Evolutionary conservation across 1,140 invertebrate genomes (phyloP), one percentile per base, ranked within the genome.

Genomic region (Mamestra configurata): DNA sequence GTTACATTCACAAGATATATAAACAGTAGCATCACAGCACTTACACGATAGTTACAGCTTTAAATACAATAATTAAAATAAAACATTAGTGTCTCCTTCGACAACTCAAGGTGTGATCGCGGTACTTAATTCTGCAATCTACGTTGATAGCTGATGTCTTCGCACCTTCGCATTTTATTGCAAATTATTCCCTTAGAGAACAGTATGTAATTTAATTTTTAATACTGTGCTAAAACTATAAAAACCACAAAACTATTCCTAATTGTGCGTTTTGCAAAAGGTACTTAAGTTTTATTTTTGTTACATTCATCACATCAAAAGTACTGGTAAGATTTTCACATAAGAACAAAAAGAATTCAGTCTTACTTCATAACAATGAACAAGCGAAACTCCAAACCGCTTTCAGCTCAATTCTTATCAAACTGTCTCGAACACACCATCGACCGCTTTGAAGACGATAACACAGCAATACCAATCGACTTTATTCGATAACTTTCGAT

Each of bases 381-480:
- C 13, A 64, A 64, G 4, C 31, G 31, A 64, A 37, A 18, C n/a
- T 18, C 10, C 27, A 11, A 64, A 31, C n/a, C 5, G 31, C 18
- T 15, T 64, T 7, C 15, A 73, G 31, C 18, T 57, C 10, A 37
- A 57, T 43, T 10, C 15, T 73, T 59, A 59, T 73, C 35, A 59
- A 73, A 57, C 51, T 73, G 71, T 59, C 71, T 59, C 53, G 8
- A 27, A 57, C 51, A 71, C 53, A 55, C 18, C 24, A 31, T 24
- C 20, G 71, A 59, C 35, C 37, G 18, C 55, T 31, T 37, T 64
- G 31, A 64, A 64, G 27, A 53, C 46, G 70, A 73, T 73, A 73
- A 73, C 35, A 11, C 71, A 40, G 35, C 51, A 59, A 73, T 73
- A 59, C 18, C 53, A 43, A 73, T 73, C 71, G 51, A 57, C 8